Base-by-base conservation (phyloP, 2,888 invertebrate genomes). In the Rotaria sp. region DNA sequence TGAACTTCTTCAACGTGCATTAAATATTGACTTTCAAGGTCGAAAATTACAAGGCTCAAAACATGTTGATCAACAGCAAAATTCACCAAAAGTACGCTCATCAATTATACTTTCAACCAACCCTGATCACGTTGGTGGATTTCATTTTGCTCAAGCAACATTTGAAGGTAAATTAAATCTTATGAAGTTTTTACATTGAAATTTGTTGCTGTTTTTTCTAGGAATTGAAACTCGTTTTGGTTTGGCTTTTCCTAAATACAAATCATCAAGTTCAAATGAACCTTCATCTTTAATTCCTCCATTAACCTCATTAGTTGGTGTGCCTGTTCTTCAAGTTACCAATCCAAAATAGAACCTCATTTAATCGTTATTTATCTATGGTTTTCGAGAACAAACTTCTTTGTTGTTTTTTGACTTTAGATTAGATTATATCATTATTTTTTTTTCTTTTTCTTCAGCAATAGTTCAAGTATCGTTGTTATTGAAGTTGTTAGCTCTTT, bases 1-100 rank as follows among this genome's bases (percentile, higher is more conserved):
- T 90, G 99, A 99, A 93, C 92, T 99, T 87, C 92, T 99, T 84
- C 99, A 99, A 92, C 94, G 98, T 90, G 91, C 95, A 87, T 95
- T 99, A 93, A 97, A 95, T 90, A 95, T 99, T 75, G 98, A 99
- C 92, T 99, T 99, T 91, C 98, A 97, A 90, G 98, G 98, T 92
- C 95, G 96, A 48, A 95, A 96, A 84, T 97, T 97, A 21, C 92
- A 94, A 84, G 97, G 97, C 18, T 97, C 97, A 0, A 95, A 96
- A 45, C 41, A 41, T n/a, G 45, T 45, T 13, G 80, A 80, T 80
- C 80, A 45, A 80, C 35, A 80, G 26, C 80, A 80, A 26, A 38
- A 67, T 35, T 38, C 67, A 35, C 35, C 67, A 67, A 35, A 67
- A 67, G 26, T n/a, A 26, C 41, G 41, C 15, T 41, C 80, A 80